Conservation (phyloP, 92 coral and sea anemone genomes). For the Virgularia gustaviana region DNA sequence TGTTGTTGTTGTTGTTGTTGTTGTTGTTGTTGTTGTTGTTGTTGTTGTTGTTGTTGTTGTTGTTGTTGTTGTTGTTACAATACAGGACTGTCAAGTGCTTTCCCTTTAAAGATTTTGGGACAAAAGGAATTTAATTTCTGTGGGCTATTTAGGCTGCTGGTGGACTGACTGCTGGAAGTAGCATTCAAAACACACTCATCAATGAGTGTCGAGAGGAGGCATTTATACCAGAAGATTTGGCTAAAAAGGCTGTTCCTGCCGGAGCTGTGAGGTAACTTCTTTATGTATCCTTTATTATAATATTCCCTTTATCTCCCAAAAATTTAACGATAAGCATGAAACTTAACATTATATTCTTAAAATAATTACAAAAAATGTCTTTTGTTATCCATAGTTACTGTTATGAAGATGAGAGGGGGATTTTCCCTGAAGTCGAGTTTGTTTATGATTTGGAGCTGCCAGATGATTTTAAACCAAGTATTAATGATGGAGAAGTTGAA, state of each 20-base stretch:
- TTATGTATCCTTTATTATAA: too few species aligned
- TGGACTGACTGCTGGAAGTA: constrained; percentile 71
- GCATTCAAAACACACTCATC: constrained; percentile 63
- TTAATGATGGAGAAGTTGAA: constrained; percentile 87
- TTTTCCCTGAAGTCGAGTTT: constrained; percentile 91
- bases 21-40: too few species aligned
- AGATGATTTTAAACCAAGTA: constrained; percentile 68
- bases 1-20: too few species aligned
- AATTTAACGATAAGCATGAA: too few species aligned
- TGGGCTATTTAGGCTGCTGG: constrained; percentile 70
- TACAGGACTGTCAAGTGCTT: background rate
- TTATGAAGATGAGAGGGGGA: constrained; percentile 82
- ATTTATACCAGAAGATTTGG: constrained; percentile 71
- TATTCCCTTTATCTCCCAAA: too few species aligned
- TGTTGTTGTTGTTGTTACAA: too few species aligned
- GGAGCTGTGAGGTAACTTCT: constrained; percentile 86
- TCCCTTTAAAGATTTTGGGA: background rate
- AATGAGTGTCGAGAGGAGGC: constrained; percentile 95
- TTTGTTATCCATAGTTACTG: constrained; percentile 58
- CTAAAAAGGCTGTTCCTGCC: constrained; percentile 66
- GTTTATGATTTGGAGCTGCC: constrained; percentile 80
- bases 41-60: too few species aligned
- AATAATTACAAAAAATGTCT: background rate
- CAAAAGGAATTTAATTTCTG: background rate
- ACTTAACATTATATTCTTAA: too few species aligned